Base-by-base conservation (phyloP, 1,140 invertebrate genomes). In the Platyscapa corneri region DNA sequence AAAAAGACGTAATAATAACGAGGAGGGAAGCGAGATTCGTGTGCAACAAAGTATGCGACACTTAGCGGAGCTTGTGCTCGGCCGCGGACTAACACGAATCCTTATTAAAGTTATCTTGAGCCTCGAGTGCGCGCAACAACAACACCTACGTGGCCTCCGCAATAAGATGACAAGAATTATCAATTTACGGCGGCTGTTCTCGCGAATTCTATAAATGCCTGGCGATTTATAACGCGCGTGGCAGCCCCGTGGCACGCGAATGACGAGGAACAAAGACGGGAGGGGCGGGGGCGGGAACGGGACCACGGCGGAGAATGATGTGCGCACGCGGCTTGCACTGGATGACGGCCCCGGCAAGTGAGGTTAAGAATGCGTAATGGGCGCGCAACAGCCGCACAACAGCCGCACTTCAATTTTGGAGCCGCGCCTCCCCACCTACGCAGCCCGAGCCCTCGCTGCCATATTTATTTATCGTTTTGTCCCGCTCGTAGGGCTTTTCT, bases 341-440 rank as follows among this genome's bases (percentile, higher is more conserved):
- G 67, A 72, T 39, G 67, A 67, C 67, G 34, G 34, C 32, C 67
- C 34, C 16, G 39, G 32, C 56, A 75, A 56, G 81, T 37, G 70
- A 67, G 83, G 85, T 86, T 86, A 83, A 85, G 86, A 87, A 87
- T 87, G 83, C 82, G 82, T 86, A 87, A 87, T 88, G 87, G 87
- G 85, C 37, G 70, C 70, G 16, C 3, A 27, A 23, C 23, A 10
- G 16, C 3, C 3, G 37, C 23, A 10, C 37, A 27, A 3, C 70
- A 37, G 16, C 34, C 34, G 23, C 10, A 30, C 70, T 75, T 85
- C 83, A 81, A 77, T 85, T 85, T 85, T 56, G 77, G 83, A 70
- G 46, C 14, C 67, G 20, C 20, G 12, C 42, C 30, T 65, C 37
- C 82, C 34, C 32, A 34, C 70, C 42, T n/a, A 60, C 56, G 23